Evolutionary conservation across 1,140 invertebrate genomes (phyloP), one percentile per base, ranked within the genome.

Genomic region (Drosophila athabasca): DNA sequence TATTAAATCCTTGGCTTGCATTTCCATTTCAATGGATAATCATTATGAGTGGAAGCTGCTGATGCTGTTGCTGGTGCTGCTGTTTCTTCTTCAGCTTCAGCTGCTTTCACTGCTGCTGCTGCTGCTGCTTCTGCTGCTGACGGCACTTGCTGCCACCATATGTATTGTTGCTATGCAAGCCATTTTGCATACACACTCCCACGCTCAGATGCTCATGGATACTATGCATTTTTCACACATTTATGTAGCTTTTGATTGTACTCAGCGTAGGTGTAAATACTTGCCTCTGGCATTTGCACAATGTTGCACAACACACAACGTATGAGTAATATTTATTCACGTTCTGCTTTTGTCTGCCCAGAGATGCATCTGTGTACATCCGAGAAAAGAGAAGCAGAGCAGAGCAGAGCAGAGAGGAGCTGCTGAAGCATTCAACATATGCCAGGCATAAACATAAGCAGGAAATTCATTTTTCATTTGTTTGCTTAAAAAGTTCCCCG

Each of bases 21-120:
- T 89, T 89, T 89, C 85, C 85, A 90, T 90, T 85, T 90, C 87
- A 90, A 90, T 90, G 85, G 85, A 90, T 90, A 90, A 90, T 90
- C 85, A 90, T 90, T 90, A 90, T 90, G 81, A 90, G 79, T 76
- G 67, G 61, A 62, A 75, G 66, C 62, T 84, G 80, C 69, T 67
- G 73, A 48, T 48, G 59, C 61, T 70, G 44, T 1, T 9, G n/a
- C 45, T 19, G 45, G 39, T 71, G 54, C 61, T 65, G 22, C 50
- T 71, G 54, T 35, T 67, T 65, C 64, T 65, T 51, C 46, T 65
- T 24, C 13, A 29, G 58, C 58, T 60, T 29, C 29, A 46, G 61
- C 54, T 58, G 44, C 43, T 57, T 43, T 9, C 31, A 35, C 6
- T 29, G 6, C 31, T 62, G 49, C 57, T 57, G 50, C 59, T 60